Base-by-base conservation (phyloP, 2,888 invertebrate genomes). In the Papilio protenor region DNA sequence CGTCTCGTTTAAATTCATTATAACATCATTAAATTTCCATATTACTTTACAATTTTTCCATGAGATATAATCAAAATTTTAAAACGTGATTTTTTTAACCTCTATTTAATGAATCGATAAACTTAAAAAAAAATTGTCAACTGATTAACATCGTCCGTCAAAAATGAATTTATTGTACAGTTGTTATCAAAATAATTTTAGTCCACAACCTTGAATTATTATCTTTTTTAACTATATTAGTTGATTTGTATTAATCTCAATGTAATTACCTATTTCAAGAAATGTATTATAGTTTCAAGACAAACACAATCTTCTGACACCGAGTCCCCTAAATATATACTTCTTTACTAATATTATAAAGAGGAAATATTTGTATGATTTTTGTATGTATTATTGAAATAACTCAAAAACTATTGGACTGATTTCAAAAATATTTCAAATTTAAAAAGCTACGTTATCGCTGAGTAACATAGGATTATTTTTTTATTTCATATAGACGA, bases 1-100 rank as follows among this genome's bases (percentile, higher is more conserved):
- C 64, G 18, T 45, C 66, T 45, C 45, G 45, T 21, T 45, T 69
- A 45, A 69, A 11, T 4, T 21, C 45, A 45, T 69, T 21, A 45
- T 21, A 69, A 45, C 45, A 69, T 69, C 45, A 45, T 69, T 18
- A 40, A 66, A 66, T 66, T 40, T 66, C 66, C 66, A 66, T 66
- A 40, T n/a, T 69, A 61, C 14, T 61, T 27, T 27, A 21, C 18
- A 66, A 66, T 45, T 40, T 66, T 45, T 66, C 66, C 40, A 66
- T 45, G n/a, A 66, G 8, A 12, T 10, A 66, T 11, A 11, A 40
- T n/a, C 40, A 45, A 40, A n/a, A 21, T 69, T 45, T 45, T 18
- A 45, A 69, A 69, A 45, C n/a, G 8, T 33, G 16, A 61, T 64
- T 33, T 45, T 14, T 12, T 61, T 23, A 12, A 23, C 3, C 59